These are phyloP conservation scores for Muraenolepis orangiensis DNA, from an alignment of 2,797 vertebrate species.

Conservation along the genomic window DNA sequence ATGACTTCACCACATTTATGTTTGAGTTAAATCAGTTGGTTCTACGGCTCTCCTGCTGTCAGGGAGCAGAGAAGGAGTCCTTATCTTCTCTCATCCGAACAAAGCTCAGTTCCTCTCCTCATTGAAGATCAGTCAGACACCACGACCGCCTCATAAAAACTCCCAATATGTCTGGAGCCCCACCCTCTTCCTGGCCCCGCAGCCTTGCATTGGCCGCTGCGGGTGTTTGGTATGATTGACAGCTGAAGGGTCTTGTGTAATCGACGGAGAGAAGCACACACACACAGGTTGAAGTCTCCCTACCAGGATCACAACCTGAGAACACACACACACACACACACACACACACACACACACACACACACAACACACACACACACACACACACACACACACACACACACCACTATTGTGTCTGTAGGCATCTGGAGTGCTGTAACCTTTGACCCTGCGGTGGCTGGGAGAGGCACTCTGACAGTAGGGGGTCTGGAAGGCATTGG, in stretches of 20 bases:
- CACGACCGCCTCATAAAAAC: too few species aligned
- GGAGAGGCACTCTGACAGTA: slow-evolving; percentile 51
- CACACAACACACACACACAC: slow-evolving; percentile 44
- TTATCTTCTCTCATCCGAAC: too few species aligned
- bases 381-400: slow-evolving; percentile 41
- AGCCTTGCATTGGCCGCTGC: not conserved
- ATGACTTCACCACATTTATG: too few species aligned
- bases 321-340: not conserved
- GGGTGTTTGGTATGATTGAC: slow-evolving; percentile 62
- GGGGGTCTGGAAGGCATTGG: slow-evolving; percentile 46
- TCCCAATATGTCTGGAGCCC: not conserved
- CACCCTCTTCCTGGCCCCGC: not conserved
- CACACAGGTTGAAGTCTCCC: not conserved
- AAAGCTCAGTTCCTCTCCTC: too few species aligned
- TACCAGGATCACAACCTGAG: not conserved
- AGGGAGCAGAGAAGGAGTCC: too few species aligned
- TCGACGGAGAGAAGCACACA: slow-evolving; percentile 50
- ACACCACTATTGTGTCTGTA: slow-evolving; percentile 67
- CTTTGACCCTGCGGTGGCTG: slow-evolving; percentile 55
- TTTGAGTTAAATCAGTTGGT: too few species aligned
- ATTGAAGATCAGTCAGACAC: too few species aligned
- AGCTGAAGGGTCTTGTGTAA: slow-evolving; percentile 42
- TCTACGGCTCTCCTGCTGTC: too few species aligned
- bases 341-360: slow-evolving; percentile 22
- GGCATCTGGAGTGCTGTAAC: slow-evolving; percentile 72